phyloP scores from a whole-genome alignment of 2,888 invertebrate genomes.

The Exephanes ischioxanthus region DNA sequence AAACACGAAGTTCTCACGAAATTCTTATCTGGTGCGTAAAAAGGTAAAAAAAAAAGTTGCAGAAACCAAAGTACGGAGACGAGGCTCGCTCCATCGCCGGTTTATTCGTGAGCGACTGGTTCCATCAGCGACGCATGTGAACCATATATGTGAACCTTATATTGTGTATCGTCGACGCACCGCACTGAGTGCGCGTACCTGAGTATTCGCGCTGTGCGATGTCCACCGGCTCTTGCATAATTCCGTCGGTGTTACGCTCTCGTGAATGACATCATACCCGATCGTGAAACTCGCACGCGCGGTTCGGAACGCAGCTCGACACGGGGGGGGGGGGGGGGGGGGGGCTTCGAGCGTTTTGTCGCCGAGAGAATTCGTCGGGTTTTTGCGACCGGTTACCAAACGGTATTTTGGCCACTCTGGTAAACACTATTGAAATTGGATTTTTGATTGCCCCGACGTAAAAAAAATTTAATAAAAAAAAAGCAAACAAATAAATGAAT shows the following conservation, averaged over 20 bases:
- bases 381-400: conserved; percentile 13
- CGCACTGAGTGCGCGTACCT: conserved; percentile 2
- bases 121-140: conserved; percentile 25
- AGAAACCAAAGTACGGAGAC: not conserved
- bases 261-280: conserved; percentile 77
- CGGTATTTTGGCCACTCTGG: not conserved
- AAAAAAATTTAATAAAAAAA: not conserved
- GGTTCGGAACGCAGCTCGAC: conserved; percentile 20
- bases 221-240: conserved; percentile 72
- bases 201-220: conserved; percentile 11
- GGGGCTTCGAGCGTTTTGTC: not conserved
- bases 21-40: not conserved
- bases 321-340: not conserved
- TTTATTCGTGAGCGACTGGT: conserved; percentile 6
- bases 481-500: not conserved
- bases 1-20: not conserved
- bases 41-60: conserved; percentile 19
- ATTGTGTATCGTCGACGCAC: not conserved
- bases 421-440: conserved; percentile 7
- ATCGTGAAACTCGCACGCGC: conserved; percentile 42
- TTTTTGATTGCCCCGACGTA: conserved; percentile 24
- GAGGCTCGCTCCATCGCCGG: not conserved
- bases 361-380: conserved; percentile 34
- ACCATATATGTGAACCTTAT: not conserved
- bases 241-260: conserved; percentile 68